A percentile compares a stretch with the other conserved stretches of the same genome.
Conservation (phyloP, 2,797 vertebrate genomes). For the Serranus cabrilla region DNA sequence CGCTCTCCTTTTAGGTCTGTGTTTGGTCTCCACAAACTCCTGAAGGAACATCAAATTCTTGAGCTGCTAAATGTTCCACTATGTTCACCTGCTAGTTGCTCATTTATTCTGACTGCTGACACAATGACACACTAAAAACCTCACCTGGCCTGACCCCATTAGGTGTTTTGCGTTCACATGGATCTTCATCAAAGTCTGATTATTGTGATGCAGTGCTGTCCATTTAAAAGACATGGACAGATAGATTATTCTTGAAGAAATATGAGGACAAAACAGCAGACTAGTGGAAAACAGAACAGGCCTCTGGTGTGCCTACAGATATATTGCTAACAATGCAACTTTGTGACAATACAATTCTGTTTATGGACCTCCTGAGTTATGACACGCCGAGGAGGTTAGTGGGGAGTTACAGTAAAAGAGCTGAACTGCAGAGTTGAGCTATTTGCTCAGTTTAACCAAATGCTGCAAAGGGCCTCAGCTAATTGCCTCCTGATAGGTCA, state of each 20-base stretch:
- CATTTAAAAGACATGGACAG: neutral
- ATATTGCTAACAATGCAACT: constrained; percentile 31
- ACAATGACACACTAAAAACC: neutral
- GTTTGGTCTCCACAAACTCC: neutral
- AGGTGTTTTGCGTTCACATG: neutral
- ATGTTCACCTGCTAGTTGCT: neutral
- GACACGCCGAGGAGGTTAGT: constrained; percentile 1
- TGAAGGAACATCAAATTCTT: too few species aligned
- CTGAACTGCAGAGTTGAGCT: constrained; percentile 6
- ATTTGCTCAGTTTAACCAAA: constrained; percentile 25
- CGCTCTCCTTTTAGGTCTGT: neutral
- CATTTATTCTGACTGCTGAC: neutral
- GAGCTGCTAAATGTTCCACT: neutral
- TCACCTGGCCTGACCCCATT: neutral
- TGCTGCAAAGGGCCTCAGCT: constrained; percentile 6
- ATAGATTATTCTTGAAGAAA: neutral
- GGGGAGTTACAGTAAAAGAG: constrained; percentile 4
- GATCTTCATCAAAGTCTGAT: neutral
- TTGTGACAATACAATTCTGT: constrained; percentile 27
- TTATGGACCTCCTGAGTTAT: constrained; percentile 38
- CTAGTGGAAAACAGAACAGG: constrained; percentile 21
- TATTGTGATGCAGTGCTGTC: neutral
- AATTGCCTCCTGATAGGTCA: neutral
- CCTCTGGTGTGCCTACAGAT: constrained; percentile 14
- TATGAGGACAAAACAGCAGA: neutral